Conservation (phyloP, 2,113 vertebrate species). For the Sphyrna mokarran region DNA sequence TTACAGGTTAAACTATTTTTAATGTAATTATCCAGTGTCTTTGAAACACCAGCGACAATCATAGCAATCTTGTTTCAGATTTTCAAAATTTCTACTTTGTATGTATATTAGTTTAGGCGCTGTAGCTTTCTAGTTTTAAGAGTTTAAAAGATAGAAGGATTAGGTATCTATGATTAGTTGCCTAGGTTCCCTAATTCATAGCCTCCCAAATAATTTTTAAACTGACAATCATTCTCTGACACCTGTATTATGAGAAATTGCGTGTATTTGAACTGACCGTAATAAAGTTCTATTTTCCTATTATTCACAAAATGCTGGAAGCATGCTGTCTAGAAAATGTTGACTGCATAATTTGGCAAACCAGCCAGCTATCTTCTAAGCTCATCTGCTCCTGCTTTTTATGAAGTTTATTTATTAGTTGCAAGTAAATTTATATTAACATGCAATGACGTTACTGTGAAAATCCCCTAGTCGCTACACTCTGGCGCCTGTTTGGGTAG, state of each 20-base stretch:
- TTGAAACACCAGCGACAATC: not conserved
- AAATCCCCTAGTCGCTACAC: too few relatives aligned
- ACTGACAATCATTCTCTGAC: not conserved
- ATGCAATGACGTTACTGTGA: too few relatives aligned
- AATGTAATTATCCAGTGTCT: not conserved
- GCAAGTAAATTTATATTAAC: too few relatives aligned
- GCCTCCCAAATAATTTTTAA: not conserved
- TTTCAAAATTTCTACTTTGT: not conserved
- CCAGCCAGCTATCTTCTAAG: not conserved
- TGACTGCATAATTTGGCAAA: not conserved
- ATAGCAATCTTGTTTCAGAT: not conserved
- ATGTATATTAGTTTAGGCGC: not conserved
- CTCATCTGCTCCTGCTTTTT: not conserved
- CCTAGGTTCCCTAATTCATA: not conserved
- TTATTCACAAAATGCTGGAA: not conserved
- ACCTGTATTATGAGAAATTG: not conserved
- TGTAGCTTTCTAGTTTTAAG: not conserved
- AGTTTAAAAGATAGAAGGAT: not conserved
- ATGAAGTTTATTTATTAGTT: too few relatives aligned
- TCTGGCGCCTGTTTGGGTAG: too few relatives aligned
- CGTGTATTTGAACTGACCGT: not conserved
- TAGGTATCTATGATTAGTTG: not conserved
- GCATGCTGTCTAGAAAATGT: not conserved
- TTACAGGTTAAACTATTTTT: not conserved
- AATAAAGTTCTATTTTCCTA: not conserved